These are phyloP conservation scores for Eptesicus fuscus DNA, from an alignment of 2,113 vertebrate species.

Conservation along the genomic window DNA sequence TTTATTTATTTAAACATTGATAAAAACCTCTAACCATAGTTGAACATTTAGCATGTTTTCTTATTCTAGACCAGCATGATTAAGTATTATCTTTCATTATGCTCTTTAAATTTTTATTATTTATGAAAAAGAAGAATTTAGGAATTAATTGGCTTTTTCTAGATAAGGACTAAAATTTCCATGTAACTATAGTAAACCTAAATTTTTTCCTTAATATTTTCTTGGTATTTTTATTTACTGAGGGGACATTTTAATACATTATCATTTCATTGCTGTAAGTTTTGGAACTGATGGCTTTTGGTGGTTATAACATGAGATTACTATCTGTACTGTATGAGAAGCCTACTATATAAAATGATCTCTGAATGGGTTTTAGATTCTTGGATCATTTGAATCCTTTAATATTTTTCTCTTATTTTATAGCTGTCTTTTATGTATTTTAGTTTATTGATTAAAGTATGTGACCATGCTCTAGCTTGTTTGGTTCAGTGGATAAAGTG, in stretches of 20 bases:
- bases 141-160: background rate
- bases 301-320: background rate
- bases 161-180: background rate
- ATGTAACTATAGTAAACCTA: background rate
- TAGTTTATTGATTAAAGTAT: background rate
- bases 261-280: background rate
- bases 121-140: background rate
- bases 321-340: background rate
- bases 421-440: background rate
- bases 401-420: background rate
- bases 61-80: background rate
- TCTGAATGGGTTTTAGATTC: background rate
- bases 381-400: background rate
- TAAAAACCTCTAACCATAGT: background rate
- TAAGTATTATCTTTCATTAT: background rate
- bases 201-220: background rate
- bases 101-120: background rate
- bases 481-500: too few relatives aligned
- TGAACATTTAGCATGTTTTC: background rate
- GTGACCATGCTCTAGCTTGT: background rate
- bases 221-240: background rate
- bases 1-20: background rate
- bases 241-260: background rate
- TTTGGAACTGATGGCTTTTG: background rate
- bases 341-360: background rate